A percentile compares a stretch with the other conserved stretches of the same genome.
These are phyloP conservation scores for Tenthredo livida DNA, from an alignment of 2,888 invertebrate genomes.

Conservation along the genomic window DNA sequence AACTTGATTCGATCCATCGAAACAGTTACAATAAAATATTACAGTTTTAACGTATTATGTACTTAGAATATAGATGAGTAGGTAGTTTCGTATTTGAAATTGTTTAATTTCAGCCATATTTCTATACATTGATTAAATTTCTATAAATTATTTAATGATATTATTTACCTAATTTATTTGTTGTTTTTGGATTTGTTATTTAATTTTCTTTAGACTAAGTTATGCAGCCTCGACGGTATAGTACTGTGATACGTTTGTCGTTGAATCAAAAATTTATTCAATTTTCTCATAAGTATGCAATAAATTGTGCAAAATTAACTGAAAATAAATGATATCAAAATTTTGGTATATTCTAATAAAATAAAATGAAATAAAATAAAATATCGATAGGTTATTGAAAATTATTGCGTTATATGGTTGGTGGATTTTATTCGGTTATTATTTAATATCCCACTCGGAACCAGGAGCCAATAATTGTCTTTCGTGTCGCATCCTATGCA, in stretches of 20 bases:
- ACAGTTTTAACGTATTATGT: background rate
- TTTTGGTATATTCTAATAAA: background rate
- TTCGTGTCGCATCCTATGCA: constrained; percentile 30
- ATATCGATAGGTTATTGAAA: background rate
- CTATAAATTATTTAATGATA: background rate
- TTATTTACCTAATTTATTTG: background rate
- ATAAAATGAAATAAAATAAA: background rate
- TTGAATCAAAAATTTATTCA: background rate
- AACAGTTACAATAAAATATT: background rate
- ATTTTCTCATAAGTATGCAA: no score
- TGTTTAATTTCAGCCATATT: background rate
- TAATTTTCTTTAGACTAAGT: background rate
- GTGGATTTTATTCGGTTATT: background rate
- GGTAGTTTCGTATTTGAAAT: background rate
- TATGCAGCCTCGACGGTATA: background rate
- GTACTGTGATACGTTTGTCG: background rate
- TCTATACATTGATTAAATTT: background rate
- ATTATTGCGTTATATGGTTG: background rate
- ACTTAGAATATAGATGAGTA: background rate
- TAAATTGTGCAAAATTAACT: background rate
- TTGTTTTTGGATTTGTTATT: background rate
- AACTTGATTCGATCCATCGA: background rate
- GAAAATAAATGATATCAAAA: background rate
- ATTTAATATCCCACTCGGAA: background rate
- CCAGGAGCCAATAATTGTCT: background rate